phyloP scores from a whole-genome alignment of 2,888 invertebrate species.

The Aleiodes testaceus region DNA sequence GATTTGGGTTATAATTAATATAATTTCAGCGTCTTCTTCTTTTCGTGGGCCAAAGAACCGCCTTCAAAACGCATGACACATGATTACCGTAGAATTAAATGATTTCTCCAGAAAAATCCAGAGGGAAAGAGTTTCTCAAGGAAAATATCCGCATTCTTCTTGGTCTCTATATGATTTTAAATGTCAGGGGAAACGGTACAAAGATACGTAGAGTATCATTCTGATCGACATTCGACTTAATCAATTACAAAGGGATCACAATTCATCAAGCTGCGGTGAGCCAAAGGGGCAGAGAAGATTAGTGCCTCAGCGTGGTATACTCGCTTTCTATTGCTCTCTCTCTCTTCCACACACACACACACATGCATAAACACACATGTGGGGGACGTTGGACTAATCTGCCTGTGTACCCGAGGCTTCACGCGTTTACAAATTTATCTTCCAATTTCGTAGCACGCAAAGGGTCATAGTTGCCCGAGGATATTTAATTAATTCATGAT shows the following conservation, averaged over 20 bases:
- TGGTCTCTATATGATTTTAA: not conserved
- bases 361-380: not conserved
- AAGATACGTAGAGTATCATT: conserved; percentile 16
- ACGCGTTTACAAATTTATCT: conserved; percentile 49
- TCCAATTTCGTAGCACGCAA: conserved; percentile 6
- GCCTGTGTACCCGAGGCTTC: conserved; percentile 6
- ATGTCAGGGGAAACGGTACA: not conserved
- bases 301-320: conserved; percentile 14
- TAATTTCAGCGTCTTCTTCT: too few relatives aligned
- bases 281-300: conserved; percentile 24
- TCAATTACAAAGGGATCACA: conserved; percentile 50
- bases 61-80: too few relatives aligned
- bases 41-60: too few relatives aligned
- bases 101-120: too few relatives aligned
- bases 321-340: conserved; percentile 28
- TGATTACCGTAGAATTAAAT: too few relatives aligned
- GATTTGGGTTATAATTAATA: too few relatives aligned
- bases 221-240: conserved; percentile 44
- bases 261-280: conserved; percentile 47
- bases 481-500: too few relatives aligned
- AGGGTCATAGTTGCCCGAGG: not conserved
- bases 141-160: not conserved
- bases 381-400: conserved; percentile 33
- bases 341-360: too few relatives aligned
- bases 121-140: too few relatives aligned